Evolutionary conservation across 2,113 vertebrate species (phyloP), one percentile per base, ranked within the genome.

Genomic region (Sterrhoptilus dennistouni): DNA sequence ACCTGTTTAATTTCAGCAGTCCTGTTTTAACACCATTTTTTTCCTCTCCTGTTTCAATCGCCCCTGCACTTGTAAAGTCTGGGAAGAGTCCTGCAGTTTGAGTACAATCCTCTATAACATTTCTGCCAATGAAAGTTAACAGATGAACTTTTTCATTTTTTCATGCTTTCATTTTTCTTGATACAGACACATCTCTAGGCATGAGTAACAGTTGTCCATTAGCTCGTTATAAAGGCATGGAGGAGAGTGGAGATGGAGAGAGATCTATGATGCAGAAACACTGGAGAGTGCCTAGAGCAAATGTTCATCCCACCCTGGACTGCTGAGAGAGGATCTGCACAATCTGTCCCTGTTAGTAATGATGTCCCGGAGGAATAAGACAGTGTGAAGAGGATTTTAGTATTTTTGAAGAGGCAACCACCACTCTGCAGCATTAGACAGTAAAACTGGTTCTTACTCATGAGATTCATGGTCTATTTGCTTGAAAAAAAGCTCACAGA

Each of bases 1-100:
- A 96, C 96, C 95, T 97, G 95, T 96, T 97, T 96, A 96, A 97
- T 97, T 95, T 96, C 93, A 94, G 68, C 60, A 77, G 93, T 90
- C 33, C 42, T 69, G 57, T 60, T 90, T 89, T 92, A 76, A 83
- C 44, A 87, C 76, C 50, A 20, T 57, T 54, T 86, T 82, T 93
- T 86, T 36, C 33, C 81, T 91, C 66, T 81, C 95, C 80, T 75
- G 45, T 88, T 95, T 90, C 94, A 79, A 75, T 87, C 85, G 60
- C 40, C 65, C 42, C 35, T n/a, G 5, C 69, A 44, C 78, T 88
- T 92, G 49, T 47, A 83, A 83, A 95, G 96, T 56, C 50, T 69
- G 65, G 70, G 56, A 68, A 80, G 70, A 81, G 64, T 69, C 74
- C 90, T 70, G 40, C 61, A 82, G 71, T 74, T 59, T 3, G 1